A percentile compares a stretch with the other conserved stretches of the same genome.
Conservation (phyloP, 2,888 invertebrate species). For the Lottia gigantea region DNA sequence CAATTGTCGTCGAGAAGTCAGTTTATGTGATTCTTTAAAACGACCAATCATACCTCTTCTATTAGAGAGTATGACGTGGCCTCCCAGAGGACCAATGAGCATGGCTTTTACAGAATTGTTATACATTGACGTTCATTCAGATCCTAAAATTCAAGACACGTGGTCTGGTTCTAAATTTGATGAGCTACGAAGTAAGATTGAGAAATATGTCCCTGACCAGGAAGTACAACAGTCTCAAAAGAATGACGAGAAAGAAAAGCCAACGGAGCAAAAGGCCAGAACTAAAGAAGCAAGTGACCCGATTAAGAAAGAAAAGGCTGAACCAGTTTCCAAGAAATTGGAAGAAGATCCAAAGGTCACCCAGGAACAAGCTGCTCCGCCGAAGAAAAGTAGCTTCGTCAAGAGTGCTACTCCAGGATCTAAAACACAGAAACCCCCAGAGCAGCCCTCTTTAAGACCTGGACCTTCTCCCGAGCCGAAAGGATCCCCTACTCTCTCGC, state of each 20-base stretch:
- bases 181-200: conserved; percentile 42
- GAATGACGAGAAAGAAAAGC: not conserved
- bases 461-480: too few species aligned
- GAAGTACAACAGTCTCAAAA: not conserved
- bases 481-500: not conserved
- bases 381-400: not conserved
- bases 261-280: not conserved
- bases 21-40: conserved; percentile 61
- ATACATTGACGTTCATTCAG: conserved; percentile 54
- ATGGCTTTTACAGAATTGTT: conserved; percentile 61
- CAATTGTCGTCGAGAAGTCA: conserved; percentile 64
- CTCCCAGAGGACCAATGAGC: conserved; percentile 64
- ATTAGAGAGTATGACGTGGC: conserved; percentile 61
- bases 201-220: conserved; percentile 24
- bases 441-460: too few species aligned
- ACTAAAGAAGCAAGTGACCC: not conserved
- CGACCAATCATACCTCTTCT: conserved; percentile 63
- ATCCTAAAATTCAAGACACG: conserved; percentile 36
- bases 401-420: not conserved
- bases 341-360: not conserved
- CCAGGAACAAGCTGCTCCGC: not conserved
- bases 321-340: not conserved
- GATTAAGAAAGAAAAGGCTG: not conserved
- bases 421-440: not conserved
- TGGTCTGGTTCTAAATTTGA: conserved; percentile 51